phyloP scores from a whole-genome alignment of 2,888 invertebrate genomes.

The Syrphus vitripennis region DNA sequence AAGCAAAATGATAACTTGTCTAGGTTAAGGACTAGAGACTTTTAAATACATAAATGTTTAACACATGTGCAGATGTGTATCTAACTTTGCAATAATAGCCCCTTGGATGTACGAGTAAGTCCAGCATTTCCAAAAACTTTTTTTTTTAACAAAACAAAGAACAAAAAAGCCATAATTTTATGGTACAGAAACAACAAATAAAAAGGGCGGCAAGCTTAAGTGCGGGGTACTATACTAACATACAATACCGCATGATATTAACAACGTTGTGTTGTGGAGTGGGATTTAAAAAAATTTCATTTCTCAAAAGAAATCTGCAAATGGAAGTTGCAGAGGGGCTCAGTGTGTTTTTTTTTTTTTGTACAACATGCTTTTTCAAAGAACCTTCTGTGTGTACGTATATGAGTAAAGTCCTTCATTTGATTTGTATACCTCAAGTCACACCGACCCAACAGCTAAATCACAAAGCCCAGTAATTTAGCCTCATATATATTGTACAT shows the following conservation, averaged over 20 bases:
- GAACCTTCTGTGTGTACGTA: background rate
- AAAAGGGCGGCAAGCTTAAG: background rate
- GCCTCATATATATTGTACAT: background rate
- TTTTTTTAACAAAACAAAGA: conserved; percentile 12
- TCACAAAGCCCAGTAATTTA: conserved; percentile 55
- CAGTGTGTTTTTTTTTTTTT: background rate
- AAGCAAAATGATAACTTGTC: too few species aligned
- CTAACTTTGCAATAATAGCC: background rate
- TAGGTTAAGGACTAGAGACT: too few species aligned
- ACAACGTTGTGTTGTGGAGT: background rate
- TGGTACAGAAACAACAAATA: background rate
- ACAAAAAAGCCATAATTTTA: background rate
- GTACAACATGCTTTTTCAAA: conserved; percentile 25
- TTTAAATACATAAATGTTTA: too few species aligned
- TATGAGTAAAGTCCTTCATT: conserved; percentile 19
- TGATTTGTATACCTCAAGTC: conserved; percentile 59
- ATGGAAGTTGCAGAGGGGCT: conserved; percentile 35
- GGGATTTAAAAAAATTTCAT: conserved; percentile 42
- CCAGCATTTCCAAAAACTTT: conserved; percentile 9
- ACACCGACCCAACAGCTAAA: conserved; percentile 24
- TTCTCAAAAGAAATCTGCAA: conserved; percentile 62
- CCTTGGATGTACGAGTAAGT: conserved; percentile 4
- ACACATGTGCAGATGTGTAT: background rate
- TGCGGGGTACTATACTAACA: background rate
- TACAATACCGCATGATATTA: background rate